Evolutionary conservation across 2,888 invertebrate species (phyloP).

Genomic region (Drosophila limbata): DNA sequence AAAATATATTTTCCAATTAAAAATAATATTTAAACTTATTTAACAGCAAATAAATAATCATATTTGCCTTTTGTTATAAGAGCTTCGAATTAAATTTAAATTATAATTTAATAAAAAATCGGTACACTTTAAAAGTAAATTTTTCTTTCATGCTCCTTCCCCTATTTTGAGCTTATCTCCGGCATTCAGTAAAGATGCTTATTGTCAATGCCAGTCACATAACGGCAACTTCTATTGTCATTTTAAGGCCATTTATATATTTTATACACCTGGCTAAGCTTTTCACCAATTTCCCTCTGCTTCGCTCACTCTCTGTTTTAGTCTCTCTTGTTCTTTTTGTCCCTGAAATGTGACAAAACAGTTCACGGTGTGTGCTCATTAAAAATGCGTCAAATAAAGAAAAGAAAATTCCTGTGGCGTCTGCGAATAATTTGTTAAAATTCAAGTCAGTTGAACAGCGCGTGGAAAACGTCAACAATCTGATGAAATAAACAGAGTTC

Average conservation of each 20-base stretch:
- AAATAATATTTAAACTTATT: too few species aligned
- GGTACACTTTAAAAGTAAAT: too few species aligned
- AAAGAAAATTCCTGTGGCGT: constrained; percentile 50
- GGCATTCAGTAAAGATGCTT: constrained; percentile 16
- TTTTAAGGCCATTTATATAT: constrained; percentile 73
- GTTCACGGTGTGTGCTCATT: constrained; percentile 69
- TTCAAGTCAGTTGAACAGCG: constrained; percentile 49
- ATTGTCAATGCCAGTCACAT: constrained; percentile 57
- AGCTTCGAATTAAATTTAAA: too few species aligned
- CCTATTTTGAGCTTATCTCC: constrained; percentile 7
- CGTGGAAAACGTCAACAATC: constrained; percentile 45
- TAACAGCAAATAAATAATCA: too few species aligned
- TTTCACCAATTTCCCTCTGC: constrained; percentile 38
- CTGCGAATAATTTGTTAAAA: constrained; percentile 73
- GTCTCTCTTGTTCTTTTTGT: background rate
- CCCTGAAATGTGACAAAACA: constrained; percentile 38
- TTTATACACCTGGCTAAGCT: constrained; percentile 74
- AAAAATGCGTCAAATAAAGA: constrained; percentile 60
- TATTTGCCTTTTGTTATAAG: too few species aligned
- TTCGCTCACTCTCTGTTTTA: background rate
- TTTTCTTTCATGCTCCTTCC: too few species aligned
- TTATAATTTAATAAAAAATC: too few species aligned
- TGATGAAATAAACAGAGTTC: constrained; percentile 47
- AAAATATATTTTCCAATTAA: too few species aligned
- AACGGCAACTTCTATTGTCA: constrained; percentile 55